These are phyloP conservation scores for Amblyteles armatorius DNA, from an alignment of 2,888 invertebrate species.

Conservation along the genomic window DNA sequence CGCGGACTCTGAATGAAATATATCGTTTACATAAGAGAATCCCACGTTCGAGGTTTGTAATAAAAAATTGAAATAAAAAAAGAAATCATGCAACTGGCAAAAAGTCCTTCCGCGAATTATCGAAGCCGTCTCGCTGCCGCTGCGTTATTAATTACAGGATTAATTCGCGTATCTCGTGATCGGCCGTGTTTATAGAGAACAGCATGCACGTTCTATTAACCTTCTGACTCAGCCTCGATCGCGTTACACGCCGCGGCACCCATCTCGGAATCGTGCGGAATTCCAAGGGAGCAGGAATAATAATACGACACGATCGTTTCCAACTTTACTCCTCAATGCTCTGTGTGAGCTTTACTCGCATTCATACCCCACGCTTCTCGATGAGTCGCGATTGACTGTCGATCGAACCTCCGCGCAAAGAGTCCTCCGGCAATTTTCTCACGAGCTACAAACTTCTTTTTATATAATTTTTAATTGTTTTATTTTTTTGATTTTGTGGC, in stretches of 20 bases:
- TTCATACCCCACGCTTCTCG: slow-evolving; percentile 15
- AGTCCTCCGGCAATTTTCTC: slow-evolving; percentile 28
- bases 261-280: slow-evolving; percentile 40
- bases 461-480: not conserved
- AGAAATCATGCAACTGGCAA: not conserved
- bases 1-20: slow-evolving; percentile 17
- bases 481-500: not conserved
- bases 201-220: slow-evolving; percentile 55
- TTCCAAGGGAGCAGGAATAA: slow-evolving; percentile 17
- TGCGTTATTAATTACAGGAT: slow-evolving; percentile 45
- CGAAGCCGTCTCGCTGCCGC: not conserved
- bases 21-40: slow-evolving; percentile 14
- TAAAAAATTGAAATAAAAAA: slow-evolving; percentile 2
- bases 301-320: slow-evolving; percentile 3
- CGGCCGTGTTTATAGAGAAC: not conserved
- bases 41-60: slow-evolving; percentile 6
- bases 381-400: slow-evolving; percentile 2
- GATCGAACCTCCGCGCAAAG: slow-evolving; percentile 17
- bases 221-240: slow-evolving; percentile 60
- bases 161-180: slow-evolving; percentile 40
- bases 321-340: not conserved
- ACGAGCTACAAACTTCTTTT: slow-evolving; percentile 8
- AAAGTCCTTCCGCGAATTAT: slow-evolving; percentile 50
- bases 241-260: slow-evolving; percentile 33
- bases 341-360: not conserved